These are phyloP conservation scores for Thunnus thynnus DNA, from an alignment of 2,113 vertebrate species.

Conservation along the genomic window DNA sequence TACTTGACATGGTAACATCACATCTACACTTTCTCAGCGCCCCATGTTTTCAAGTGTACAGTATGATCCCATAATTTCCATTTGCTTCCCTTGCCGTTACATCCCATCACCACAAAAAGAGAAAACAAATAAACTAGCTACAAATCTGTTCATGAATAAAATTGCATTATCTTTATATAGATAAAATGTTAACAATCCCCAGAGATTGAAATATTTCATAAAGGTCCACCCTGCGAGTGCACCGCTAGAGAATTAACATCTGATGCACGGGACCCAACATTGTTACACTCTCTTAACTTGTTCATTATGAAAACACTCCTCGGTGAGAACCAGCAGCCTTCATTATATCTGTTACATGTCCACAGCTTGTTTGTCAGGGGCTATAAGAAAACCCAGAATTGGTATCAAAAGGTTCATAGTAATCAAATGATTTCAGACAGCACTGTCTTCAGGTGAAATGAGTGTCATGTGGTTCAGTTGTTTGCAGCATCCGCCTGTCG, in stretches of 20 bases:
- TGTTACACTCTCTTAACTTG: slow-evolving; percentile 61
- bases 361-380: slow-evolving; percentile 49
- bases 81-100: slow-evolving; percentile 66
- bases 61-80: slow-evolving; percentile 67
- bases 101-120: slow-evolving; percentile 68
- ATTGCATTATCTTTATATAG: slow-evolving; percentile 82
- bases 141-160: slow-evolving; percentile 75
- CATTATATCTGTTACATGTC: slow-evolving; percentile 47
- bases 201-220: slow-evolving; percentile 79
- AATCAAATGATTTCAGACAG: slow-evolving; percentile 58
- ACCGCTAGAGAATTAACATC: slow-evolving; percentile 60
- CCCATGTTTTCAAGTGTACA: slow-evolving; percentile 64
- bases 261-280: slow-evolving; percentile 66
- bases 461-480: slow-evolving; percentile 84
- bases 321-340: slow-evolving; percentile 30
- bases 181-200: slow-evolving; percentile 82
- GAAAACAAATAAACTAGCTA: slow-evolving; percentile 68
- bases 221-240: slow-evolving; percentile 70
- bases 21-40: slow-evolving; percentile 50
- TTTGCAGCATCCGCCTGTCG: slow-evolving; percentile 96
- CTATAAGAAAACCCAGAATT: slow-evolving; percentile 47
- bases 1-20: slow-evolving; percentile 66
- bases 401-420: slow-evolving; percentile 56
- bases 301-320: slow-evolving; percentile 54
- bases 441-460: slow-evolving; percentile 48